phyloP scores from a whole-genome alignment of 2,113 vertebrate species.

The Hylia prasina region DNA sequence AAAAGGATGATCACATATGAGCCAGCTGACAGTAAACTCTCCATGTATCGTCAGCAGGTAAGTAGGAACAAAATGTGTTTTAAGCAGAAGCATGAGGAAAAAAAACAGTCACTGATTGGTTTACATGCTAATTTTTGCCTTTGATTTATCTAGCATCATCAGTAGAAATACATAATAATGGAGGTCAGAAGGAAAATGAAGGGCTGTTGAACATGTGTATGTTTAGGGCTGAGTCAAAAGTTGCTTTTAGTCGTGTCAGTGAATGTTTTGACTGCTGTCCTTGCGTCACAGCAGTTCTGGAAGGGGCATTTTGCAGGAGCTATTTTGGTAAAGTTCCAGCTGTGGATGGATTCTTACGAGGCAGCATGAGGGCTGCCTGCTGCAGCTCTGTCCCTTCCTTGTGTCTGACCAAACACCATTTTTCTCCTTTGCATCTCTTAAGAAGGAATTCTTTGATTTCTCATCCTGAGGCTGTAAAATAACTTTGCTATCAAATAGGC shows the following conservation, averaged over 20 bases:
- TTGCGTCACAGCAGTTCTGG: background rate
- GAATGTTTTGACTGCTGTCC: background rate
- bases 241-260: background rate
- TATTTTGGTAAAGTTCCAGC: constrained; percentile 22
- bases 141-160: background rate
- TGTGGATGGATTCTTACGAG: background rate
- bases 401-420: background rate
- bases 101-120: background rate
- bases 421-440: background rate
- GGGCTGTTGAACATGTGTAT: background rate
- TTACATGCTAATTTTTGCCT: background rate
- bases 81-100: background rate
- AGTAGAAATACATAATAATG: background rate
- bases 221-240: background rate
- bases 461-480: background rate
- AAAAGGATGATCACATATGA: constrained; percentile 91
- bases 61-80: background rate
- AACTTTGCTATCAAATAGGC: background rate
- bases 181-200: background rate
- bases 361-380: background rate
- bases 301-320: background rate
- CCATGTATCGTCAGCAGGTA: constrained; percentile 95
- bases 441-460: background rate
- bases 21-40: constrained; percentile 88
- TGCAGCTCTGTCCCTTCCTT: background rate